Evolutionary conservation across 1,140 invertebrate genomes (phyloP), one percentile per base, ranked within the genome.

Genomic region (Aculops lycopersici): DNA sequence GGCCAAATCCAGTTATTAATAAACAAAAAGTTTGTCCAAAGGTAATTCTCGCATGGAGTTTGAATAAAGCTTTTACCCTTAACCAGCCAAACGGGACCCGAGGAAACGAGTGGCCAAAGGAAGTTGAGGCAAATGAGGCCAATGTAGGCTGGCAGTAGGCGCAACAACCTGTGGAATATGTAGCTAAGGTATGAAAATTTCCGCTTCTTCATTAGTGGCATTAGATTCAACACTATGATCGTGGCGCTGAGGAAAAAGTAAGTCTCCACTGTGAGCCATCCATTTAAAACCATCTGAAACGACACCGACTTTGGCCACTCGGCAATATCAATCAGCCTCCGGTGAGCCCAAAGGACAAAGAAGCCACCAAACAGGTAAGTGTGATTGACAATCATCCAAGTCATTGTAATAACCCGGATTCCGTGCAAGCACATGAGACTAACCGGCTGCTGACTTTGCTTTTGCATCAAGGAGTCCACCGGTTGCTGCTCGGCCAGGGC

Each of bases 351-450:
- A 8, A 31, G 24, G 8, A 31, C 24, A 31, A 31, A 31, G 24
- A 31, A 31, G 8, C 24, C 24, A 31, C 24, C 24, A 31, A 31
- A 46, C 13, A 47, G 41, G 18, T 49, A 81, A 0, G 76, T 75
- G 54, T 90, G 80, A 0, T 78, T 80, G 2, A 84, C 64, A 36
- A 90, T 76, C 1, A 88, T 75, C 81, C 81, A 86, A 4, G 69
- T 68, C 75, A 84, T 83, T 46, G 75, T 79, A 31, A 84, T 64
- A 0, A 74, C 70, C 3, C 74, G 62, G 0, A 83, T 57, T 1
- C 77, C 76, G 47, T 81, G 76, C 21, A 81, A 21, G 17, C 41
- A 16, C 4, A 38, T 40, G 41, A 45, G 39, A n/a, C n/a, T 31
- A 31, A n/a, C n/a, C n/a, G n/a, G n/a, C n/a, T n/a, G n/a, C n/a